A percentile compares a stretch with the other conserved stretches of the same genome.
These are phyloP conservation scores for Oryzias javanicus DNA, from an alignment of 2,113 vertebrate species.

Conservation along the genomic window DNA sequence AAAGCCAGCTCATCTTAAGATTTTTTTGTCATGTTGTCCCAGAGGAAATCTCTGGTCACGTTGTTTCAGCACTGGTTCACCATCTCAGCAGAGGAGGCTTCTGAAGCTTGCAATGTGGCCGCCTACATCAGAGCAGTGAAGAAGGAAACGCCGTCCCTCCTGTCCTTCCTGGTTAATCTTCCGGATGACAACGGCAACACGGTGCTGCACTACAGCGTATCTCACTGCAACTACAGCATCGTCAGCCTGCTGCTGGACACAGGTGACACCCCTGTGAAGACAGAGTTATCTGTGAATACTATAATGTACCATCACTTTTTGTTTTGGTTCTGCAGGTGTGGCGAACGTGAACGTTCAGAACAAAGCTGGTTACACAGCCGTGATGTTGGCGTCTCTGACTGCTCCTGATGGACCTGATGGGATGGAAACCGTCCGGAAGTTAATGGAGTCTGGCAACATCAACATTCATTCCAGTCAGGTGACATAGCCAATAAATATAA, in stretches of 20 bases:
- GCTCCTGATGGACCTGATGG: conserved; percentile 80
- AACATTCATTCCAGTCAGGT: conserved; percentile 88
- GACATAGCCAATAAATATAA: conserved; percentile 10
- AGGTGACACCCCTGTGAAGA: conserved; percentile 64
- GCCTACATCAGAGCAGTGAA: conserved; percentile 76
- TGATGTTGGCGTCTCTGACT: conserved; percentile 90
- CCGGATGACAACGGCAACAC: conserved; percentile 92
- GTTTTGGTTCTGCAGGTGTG: conserved; percentile 55
- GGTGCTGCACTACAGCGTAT: conserved; percentile 92
- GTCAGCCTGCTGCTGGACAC: conserved; percentile 88
- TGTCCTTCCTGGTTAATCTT: conserved; percentile 86
- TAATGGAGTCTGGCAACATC: conserved; percentile 85
- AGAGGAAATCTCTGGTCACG: conserved; percentile 80
- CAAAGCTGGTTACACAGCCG: conserved; percentile 87
- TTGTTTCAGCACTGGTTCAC: conserved; percentile 91
- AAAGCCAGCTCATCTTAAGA: too few relatives aligned
- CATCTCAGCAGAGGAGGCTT: conserved; percentile 83
- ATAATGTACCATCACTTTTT: neutral
- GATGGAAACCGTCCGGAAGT: conserved; percentile 87
- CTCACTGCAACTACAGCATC: conserved; percentile 89
- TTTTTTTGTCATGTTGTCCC: neutral
- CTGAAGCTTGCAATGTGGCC: conserved; percentile 74
- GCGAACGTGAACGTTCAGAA: conserved; percentile 85
- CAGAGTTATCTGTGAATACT: neutral
- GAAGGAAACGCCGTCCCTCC: conserved; percentile 72